phyloP scores from a whole-genome alignment of 2,888 invertebrate species.

The Watsonalla binaria region DNA sequence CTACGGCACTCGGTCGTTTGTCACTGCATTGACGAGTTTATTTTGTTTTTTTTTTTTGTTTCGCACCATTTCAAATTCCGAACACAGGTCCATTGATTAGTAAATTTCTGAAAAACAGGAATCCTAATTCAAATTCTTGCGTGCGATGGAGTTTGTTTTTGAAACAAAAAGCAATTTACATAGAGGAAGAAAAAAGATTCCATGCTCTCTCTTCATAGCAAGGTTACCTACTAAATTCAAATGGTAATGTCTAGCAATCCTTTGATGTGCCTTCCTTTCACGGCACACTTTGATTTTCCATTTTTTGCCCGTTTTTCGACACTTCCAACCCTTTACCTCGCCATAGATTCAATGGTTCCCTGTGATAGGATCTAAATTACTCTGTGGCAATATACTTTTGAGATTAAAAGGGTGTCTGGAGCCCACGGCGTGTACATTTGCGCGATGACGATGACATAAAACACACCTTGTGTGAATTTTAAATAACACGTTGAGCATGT shows the following conservation, averaged over 20 bases:
- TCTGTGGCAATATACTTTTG: conserved; percentile 63
- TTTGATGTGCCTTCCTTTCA: conserved; percentile 34
- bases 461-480: background rate
- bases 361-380: conserved; percentile 73
- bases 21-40: conserved; percentile 55
- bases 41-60: conserved; percentile 41
- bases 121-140: conserved; percentile 7
- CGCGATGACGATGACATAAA: conserved; percentile 20
- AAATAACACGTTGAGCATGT: too few species aligned
- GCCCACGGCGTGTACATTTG: conserved; percentile 44
- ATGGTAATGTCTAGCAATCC: background rate
- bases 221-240: background rate
- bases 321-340: conserved; percentile 50
- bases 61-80: conserved; percentile 6
- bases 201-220: background rate
- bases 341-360: conserved; percentile 59
- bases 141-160: background rate
- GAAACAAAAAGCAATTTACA: too few species aligned
- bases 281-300: conserved; percentile 42
- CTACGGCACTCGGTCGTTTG: conserved; percentile 63
- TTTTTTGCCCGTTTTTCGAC: conserved; percentile 52
- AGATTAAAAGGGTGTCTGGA: conserved; percentile 73
- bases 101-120: conserved; percentile 3
- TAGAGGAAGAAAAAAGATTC: background rate
- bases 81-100: conserved; percentile 13